Evolutionary conservation across 2,113 vertebrate species (phyloP), one percentile per base, ranked within the genome.

Genomic region (Aegotheles bennettii): DNA sequence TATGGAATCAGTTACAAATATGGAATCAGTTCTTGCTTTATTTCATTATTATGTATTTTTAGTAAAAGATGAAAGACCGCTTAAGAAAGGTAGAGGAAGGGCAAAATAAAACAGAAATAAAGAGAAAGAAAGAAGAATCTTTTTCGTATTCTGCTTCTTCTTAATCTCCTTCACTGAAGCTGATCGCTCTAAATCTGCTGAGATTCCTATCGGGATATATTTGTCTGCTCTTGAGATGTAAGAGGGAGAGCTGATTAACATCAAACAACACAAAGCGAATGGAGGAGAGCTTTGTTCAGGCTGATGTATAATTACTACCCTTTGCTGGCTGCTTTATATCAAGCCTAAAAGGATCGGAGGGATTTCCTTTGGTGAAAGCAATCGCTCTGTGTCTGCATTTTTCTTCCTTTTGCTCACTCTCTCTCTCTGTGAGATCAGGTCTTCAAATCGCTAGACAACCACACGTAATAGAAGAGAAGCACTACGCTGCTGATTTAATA

Each of bases 211-310:
- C 60, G 5, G 96, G 95, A 74, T 93, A 93, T 84, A 91, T 33
- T n/a, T 92, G 79, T 84, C 65, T 95, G 96, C 95, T 95, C 95
- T 71, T 95, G 94, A 95, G 90, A 94, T 60, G 92, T 89, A 93
- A 87, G 89, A 76, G 77, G 83, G 73, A 84, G 63, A 90, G 78
- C 65, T 90, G 74, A 74, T 90, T 89, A 93, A 26, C 54, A 95
- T 84, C 33, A 43, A 90, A 91, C n/a, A 24, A 84, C 59, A 92
- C 69, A 90, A 86, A 96, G 79, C 7, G 7, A 89, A 69, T n/a
- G 42, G 88, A 94, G 64, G 54, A 35, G 87, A 64, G 86, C 95
- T 96, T 90, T 89, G 73, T 91, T 90, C 77, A 82, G 84, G 76
- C 86, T 92, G 81, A 57, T 93, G 86, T 88, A 74, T 95, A 95